Conservation (phyloP, 1,140 invertebrate genomes). For the Acromyrmex heyeri region DNA sequence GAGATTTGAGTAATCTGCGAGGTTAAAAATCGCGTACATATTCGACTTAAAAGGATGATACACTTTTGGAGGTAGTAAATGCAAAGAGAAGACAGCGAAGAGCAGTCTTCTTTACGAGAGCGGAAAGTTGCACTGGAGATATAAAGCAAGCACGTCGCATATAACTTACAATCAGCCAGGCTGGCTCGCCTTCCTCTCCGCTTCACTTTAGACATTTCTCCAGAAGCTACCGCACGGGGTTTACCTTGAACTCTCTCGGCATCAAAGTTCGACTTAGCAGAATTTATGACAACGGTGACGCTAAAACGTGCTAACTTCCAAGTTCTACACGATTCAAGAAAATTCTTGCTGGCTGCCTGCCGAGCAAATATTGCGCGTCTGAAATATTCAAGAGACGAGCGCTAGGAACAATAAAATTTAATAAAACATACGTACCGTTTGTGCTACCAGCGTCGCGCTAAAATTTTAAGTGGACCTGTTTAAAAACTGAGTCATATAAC, state of each 20-base stretch:
- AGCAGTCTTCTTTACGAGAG: constrained; percentile 85
- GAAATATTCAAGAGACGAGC: constrained; percentile 58
- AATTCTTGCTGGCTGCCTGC: constrained; percentile 59
- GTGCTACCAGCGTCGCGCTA: constrained; percentile 20
- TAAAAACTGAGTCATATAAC: constrained; percentile 49
- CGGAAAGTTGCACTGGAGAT: constrained; percentile 85
- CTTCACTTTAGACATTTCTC: constrained; percentile 77
- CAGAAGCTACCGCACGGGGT: constrained; percentile 70
- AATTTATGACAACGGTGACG: constrained; percentile 71
- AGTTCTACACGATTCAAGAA: constrained; percentile 60
- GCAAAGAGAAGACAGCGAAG: constrained; percentile 76
- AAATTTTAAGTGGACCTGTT: constrained; percentile 56
- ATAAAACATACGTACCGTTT: constrained; percentile 52
- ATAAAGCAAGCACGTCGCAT: constrained; percentile 86
- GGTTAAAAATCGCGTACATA: constrained; percentile 80
- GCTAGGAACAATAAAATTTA: constrained; percentile 58
- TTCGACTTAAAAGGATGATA: constrained; percentile 78
- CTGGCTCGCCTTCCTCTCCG: constrained; percentile 72
- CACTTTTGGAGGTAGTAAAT: constrained; percentile 77
- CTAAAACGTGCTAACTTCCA: constrained; percentile 64
- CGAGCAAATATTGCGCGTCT: constrained; percentile 54
- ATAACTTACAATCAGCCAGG: constrained; percentile 86
- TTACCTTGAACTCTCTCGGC: constrained; percentile 74
- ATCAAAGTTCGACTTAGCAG: constrained; percentile 76
- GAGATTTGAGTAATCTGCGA: constrained; percentile 62